Evolutionary conservation across 1,140 invertebrate genomes (phyloP), one percentile per base, ranked within the genome.

Genomic region (Belonocnema kinseyi): DNA sequence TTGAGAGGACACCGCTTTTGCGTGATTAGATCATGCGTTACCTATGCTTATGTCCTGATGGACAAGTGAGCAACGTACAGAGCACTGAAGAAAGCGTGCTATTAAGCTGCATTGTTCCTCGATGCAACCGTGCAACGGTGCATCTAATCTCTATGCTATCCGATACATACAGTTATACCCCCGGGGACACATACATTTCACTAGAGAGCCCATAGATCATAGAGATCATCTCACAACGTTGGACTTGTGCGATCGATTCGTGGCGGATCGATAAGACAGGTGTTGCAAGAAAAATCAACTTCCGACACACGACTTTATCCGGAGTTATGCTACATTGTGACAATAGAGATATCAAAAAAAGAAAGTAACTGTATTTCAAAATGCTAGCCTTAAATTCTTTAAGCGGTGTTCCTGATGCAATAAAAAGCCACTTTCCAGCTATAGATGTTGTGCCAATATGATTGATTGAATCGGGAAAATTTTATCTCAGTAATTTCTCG

Each of bases 91-190:
- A 78, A 52, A 81, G 76, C 78, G 79, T 82, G 84, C 83, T 80
- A 85, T 87, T 85, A 87, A 87, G 78, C 80, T 82, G 82, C 85
- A 87, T 87, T 87, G 83, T 87, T 87, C 81, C 77, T 73, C 72
- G 70, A 73, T 75, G 85, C 84, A 83, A 86, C 82, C 78, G 80
- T 79, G 78, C 85, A 87, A 87, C 85, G 85, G 85, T 84, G 86
- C 86, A 87, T 87, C 80, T 84, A 87, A 86, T 83, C 74, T 85
- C 80, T 77, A 76, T 82, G 76, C 50, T 82, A 85, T 82, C 81
- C 85, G 77, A 54, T 77, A 72, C 81, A 84, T 84, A 87, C 87
- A 87, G 86, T 88, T 88, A 88, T 86, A 79, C 83, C 84, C 85
- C 76, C 78, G 82, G 79, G 84, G 85, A 86, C 76, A 58, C 75